Percentiles rank a stretch among this genome's conserved stretches.
These are phyloP conservation scores for Parotocinclus haroldoi DNA, from an alignment of 2,797 vertebrate species.

Conservation along the genomic window DNA sequence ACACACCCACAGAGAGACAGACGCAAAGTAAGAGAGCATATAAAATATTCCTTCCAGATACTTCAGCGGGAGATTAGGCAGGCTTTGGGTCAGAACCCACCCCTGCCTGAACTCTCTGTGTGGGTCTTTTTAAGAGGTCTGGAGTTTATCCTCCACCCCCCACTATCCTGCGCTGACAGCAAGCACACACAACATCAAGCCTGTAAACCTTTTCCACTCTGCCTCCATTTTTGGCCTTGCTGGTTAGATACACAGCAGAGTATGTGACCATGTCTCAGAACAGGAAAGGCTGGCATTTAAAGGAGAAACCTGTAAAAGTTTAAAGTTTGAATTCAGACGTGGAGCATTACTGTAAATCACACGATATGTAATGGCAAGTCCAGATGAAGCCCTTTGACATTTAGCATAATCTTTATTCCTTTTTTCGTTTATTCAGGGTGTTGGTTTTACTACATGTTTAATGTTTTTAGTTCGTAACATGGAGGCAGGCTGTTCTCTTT, in stretches of 20 bases:
- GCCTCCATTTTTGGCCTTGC: constrained; percentile 45
- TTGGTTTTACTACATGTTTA: constrained; percentile 8
- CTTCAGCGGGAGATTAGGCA: constrained; percentile 46
- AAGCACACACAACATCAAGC: constrained; percentile 32
- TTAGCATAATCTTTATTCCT: constrained; percentile 17
- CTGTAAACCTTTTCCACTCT: constrained; percentile 35
- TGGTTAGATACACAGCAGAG: constrained; percentile 42
- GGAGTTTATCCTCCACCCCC: constrained; percentile 45
- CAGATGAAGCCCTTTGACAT: constrained; percentile 44
- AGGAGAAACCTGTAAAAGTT: constrained; percentile 38
- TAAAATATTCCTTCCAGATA: constrained; percentile 44
- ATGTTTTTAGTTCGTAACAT: constrained; percentile 12
- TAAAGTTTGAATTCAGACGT: constrained; percentile 22
- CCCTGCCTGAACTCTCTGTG: constrained; percentile 38
- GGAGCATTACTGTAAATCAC: constrained; percentile 33
- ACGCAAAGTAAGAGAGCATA: constrained; percentile 20
- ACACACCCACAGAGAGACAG: constrained; percentile 19
- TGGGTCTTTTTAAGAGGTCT: constrained; percentile 48
- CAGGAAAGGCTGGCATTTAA: constrained; percentile 25
- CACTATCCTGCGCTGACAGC: constrained; percentile 30
- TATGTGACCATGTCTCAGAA: constrained; percentile 32
- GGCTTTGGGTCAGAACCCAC: constrained; percentile 44
- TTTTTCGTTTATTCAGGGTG: constrained; percentile 1
- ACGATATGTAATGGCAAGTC: constrained; percentile 36
- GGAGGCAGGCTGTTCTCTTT: constrained; percentile 11